Evolutionary conservation across 2,888 invertebrate species (phyloP), one percentile per base, ranked within the genome.

Genomic region (Synergus japonicus): DNA sequence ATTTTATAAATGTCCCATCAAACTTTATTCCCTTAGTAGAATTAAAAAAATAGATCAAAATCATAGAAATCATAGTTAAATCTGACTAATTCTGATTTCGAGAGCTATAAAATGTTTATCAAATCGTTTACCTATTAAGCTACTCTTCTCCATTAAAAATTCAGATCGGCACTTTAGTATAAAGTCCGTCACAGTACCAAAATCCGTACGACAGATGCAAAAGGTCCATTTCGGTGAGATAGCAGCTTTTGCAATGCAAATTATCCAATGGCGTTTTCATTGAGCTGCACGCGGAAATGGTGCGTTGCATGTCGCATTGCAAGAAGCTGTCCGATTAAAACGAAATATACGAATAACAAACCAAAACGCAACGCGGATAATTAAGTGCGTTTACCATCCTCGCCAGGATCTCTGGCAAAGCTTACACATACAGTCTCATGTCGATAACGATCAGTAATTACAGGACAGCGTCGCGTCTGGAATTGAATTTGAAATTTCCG

Each of bases 191-290:
- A 78, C 80, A 78, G 76, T 78, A 78, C 79, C 78, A 78, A 22
- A 22, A 77, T 79, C 78, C 79, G 73, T 78, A 78, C 78, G 22
- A 78, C 79, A 82, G 76, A 79, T 80, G 81, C 83, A 78, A 37
- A 37, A 78, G 78, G 63, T 54, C n/a, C 78, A 78, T 79, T 76
- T 73, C 82, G 77, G 80, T 82, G 81, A 81, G 83, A 82, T 78
- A 77, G 78, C 78, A 76, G 87, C 86, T 88, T 89, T 89, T 89
- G 87, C 89, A 90, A 88, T 91, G 88, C 90, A 89, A 89, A 91
- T 90, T 29, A 1, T 81, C 37, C 69, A 76, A 76, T 81, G 65
- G 78, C 82, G 81, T 82, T 82, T 83, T 78, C 83, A 78, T 83
- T 82, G 83, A 81, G 79, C 84, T 81, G 78, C 84, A 83, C 82